Evolutionary conservation across 2,888 invertebrate species (phyloP), one percentile per base, ranked within the genome.

Genomic region (Hetaerina titia): DNA sequence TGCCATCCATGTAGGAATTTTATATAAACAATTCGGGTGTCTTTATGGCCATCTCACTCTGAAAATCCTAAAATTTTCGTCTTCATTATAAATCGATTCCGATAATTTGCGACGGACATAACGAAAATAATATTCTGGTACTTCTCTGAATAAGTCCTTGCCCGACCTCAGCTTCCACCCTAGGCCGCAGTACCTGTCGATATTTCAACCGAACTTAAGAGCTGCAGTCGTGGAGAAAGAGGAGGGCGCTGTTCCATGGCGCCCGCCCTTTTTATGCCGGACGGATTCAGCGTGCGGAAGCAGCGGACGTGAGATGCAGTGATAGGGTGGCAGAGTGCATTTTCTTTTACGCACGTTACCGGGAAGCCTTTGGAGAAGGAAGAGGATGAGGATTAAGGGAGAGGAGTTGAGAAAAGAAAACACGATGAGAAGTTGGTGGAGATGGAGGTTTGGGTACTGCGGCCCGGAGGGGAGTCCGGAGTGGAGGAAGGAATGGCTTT

Each of bases 401-500:
- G 56, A 5, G 31, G 87, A 31, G 87, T 31, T 31, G 87, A 1
- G 87, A 31, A 22, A 31, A 17, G 15, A 31, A 31, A 87, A 25
- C 22, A 13, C 81, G 6, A 81, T 0, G 81, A 81, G 22, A n/a
- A 25, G 15, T 22, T 19, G 22, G 56, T 57, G 9, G 17, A 31
- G n/a, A 57, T 57, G 56, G 56, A 31, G 9, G 81, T 25, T 0
- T 81, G 31, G 63, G 15, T 5, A 17, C 31, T 81, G 81, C 81
- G 81, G 31, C 31, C 81, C 31, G n/a, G 69, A 22, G 69, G 22
- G 69, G n/a, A n/a, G n/a, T 7, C 8, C 8, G 69, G 81, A 31
- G 81, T 81, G 31, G n/a, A 81, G 22, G 81, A 58, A 31, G 31
- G 89, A 89, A 89, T 89, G 57, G 57, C 13, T 89, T 89, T 89